Base-by-base conservation (phyloP, 2,797 vertebrate genomes). In the Carapus acus region DNA sequence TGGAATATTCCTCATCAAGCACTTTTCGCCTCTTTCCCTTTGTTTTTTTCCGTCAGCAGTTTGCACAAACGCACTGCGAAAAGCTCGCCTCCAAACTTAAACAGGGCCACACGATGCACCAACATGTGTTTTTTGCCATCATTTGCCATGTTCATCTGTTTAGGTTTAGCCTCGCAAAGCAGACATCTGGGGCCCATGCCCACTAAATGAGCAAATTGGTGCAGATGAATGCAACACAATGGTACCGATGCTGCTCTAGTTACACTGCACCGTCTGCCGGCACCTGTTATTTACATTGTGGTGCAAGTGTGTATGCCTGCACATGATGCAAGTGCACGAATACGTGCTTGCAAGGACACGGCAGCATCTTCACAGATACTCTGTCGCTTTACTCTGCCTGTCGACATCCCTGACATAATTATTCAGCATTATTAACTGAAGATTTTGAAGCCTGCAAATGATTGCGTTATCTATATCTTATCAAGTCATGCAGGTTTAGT, bases 181-280 rank as follows among this genome's bases (percentile, higher is more conserved):
- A 65, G 69, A 76, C 77, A 80, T 83, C 73, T 81, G 77, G 37
- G 75, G 63, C 74, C 62, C 37, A 42, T 70, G 76, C 67, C 48
- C 60, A 29, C 4, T 4, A 61, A 59, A 72, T 74, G 63, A 77
- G 67, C 71, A 69, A 75, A 73, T 62, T 62, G 41, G 65, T 18
- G 12, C 75, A 79, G 62, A 73, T 73, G 70, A 58, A 54, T 58
- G 62, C 58, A 62, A n/a, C 56, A 64, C 44, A 7, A 61, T 53
- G 34, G 71, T 54, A 38, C 50, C 4, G 54, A 52, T 2, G 40
- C 65, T 71, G 50, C 73, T 71, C 31, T 46, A 49, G 71, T 71
- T 65, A 67, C 67, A 61, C 54, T 54, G 29, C 62, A 43, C 31
- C 24, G 41, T 62, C 51, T 60, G 1, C 67, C 41, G 48, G 59